These are phyloP conservation scores for Hoplostethus atlanticus DNA, from an alignment of 2,797 vertebrate genomes.

Conservation along the genomic window DNA sequence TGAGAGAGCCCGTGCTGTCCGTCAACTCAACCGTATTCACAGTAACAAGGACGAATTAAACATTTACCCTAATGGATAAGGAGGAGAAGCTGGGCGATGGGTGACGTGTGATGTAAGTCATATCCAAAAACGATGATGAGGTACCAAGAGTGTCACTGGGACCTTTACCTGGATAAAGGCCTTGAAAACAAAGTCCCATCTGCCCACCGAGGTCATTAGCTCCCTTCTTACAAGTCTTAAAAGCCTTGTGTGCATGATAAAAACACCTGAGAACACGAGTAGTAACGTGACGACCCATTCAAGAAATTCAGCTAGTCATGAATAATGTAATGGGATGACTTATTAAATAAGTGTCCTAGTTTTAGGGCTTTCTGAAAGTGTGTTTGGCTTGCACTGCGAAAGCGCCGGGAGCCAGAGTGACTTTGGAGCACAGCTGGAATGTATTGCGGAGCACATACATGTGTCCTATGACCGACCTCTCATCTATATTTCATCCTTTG, in stretches of 20 bases:
- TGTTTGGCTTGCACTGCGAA: slow-evolving; percentile 34
- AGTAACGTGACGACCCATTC: slow-evolving; percentile 57
- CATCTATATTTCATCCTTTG: slow-evolving; percentile 56
- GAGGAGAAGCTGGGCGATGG: slow-evolving; percentile 51
- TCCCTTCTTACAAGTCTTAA: slow-evolving; percentile 17
- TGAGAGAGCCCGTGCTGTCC: slow-evolving; percentile 39
- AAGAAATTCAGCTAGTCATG: slow-evolving; percentile 54
- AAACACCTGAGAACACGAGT: slow-evolving; percentile 38
- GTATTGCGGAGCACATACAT: slow-evolving; percentile 22
- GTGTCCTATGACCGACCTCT: slow-evolving; percentile 44
- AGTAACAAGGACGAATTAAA: slow-evolving; percentile 74
- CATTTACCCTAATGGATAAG: slow-evolving; percentile 78
- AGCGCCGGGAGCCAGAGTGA: slow-evolving; percentile 44
- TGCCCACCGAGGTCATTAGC: slow-evolving; percentile 35
- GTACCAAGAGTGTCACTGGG: slow-evolving; percentile 12
- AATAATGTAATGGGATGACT: slow-evolving; percentile 78
- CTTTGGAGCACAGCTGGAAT: slow-evolving; percentile 34
- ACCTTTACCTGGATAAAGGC: slow-evolving; percentile 23
- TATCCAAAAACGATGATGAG: slow-evolving; percentile 44
- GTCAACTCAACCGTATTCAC: slow-evolving; percentile 51
- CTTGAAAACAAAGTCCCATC: slow-evolving; percentile 16
- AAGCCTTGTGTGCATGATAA: slow-evolving; percentile 21
- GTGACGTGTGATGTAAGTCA: slow-evolving; percentile 46
- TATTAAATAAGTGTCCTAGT: slow-evolving; percentile 76
- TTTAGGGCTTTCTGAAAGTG: slow-evolving; percentile 59